Evolutionary conservation across 2,113 vertebrate genomes (phyloP).

Genomic region (Nestor notabilis): DNA sequence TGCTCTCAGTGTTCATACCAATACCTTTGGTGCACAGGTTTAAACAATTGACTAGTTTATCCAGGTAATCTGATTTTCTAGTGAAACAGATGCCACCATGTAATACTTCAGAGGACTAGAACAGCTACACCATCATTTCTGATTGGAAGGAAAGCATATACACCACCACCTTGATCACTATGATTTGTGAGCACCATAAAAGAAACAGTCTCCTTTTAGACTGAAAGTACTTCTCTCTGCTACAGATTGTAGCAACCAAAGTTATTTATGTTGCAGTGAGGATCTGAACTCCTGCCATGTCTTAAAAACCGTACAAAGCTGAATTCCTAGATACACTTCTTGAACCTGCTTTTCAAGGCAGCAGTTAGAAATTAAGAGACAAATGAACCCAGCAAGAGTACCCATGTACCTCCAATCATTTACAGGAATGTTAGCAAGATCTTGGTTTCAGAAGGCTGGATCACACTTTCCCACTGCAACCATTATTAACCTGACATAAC

Average conservation of each 20-base stretch:
- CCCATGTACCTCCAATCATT: background rate
- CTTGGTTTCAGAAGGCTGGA: background rate
- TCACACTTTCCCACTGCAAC: background rate
- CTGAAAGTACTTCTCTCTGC: background rate
- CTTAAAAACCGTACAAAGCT: background rate
- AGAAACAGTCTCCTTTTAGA: background rate
- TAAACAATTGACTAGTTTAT: background rate
- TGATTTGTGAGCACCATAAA: background rate
- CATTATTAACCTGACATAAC: slow-evolving; percentile 31
- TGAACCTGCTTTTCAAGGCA: background rate
- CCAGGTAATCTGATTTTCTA: background rate
- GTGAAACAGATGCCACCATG: background rate
- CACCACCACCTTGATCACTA: background rate
- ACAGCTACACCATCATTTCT: background rate
- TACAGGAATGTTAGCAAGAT: slow-evolving; percentile 8
- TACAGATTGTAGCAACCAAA: background rate
- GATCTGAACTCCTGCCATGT: background rate
- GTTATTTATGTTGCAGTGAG: background rate
- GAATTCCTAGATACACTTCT: background rate
- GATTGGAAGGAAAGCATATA: background rate
- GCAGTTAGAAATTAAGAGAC: background rate
- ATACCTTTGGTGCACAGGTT: background rate
- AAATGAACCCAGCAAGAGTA: background rate
- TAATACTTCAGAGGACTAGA: background rate
- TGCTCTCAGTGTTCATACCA: background rate